phyloP scores from a whole-genome alignment of 2,888 invertebrate genomes.

The Tetanocera ferruginea region DNA sequence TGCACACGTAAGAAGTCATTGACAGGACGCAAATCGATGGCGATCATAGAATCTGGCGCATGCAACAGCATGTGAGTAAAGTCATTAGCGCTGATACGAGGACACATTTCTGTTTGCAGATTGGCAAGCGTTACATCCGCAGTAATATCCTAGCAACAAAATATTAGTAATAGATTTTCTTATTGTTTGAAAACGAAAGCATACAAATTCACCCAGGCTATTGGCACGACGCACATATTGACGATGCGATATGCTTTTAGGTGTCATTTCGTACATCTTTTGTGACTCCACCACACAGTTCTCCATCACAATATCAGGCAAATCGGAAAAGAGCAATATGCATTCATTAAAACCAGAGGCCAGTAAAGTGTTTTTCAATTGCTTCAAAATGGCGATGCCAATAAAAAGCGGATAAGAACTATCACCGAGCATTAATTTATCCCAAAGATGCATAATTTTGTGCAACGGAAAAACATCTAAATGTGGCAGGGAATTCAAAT shows the following conservation, averaged over 20 bases:
- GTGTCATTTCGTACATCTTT: slow-evolving; percentile 83
- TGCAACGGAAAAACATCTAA: slow-evolving; percentile 97
- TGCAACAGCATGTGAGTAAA: slow-evolving; percentile 81
- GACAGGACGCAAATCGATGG: slow-evolving; percentile 77
- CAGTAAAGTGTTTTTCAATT: slow-evolving; percentile 86
- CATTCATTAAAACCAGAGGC: slow-evolving; percentile 98
- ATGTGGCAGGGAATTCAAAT: slow-evolving; percentile 48
- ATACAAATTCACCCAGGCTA: slow-evolving; percentile 63
- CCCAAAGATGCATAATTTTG: slow-evolving; percentile 98
- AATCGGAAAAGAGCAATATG: slow-evolving; percentile 97
- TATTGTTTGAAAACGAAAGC: slow-evolving; percentile 19
- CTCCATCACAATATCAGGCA: slow-evolving; percentile 97
- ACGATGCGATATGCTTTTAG: slow-evolving; percentile 88
- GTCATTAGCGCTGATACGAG: slow-evolving; percentile 89
- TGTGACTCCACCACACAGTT: slow-evolving; percentile 91
- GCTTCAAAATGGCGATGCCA: slow-evolving; percentile 92
- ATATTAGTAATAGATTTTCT: neutral
- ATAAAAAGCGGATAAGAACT: slow-evolving; percentile 94
- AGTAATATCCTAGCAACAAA: slow-evolving; percentile 74
- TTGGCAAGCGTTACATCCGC: slow-evolving; percentile 77
- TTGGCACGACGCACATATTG: slow-evolving; percentile 77
- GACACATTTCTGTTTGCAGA: slow-evolving; percentile 81
- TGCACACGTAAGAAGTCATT: slow-evolving; percentile 79
- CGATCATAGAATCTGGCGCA: slow-evolving; percentile 72
- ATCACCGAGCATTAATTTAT: slow-evolving; percentile 92